Base-by-base conservation (phyloP, 2,888 invertebrate genomes). In the Ceraclea dissimilis region DNA sequence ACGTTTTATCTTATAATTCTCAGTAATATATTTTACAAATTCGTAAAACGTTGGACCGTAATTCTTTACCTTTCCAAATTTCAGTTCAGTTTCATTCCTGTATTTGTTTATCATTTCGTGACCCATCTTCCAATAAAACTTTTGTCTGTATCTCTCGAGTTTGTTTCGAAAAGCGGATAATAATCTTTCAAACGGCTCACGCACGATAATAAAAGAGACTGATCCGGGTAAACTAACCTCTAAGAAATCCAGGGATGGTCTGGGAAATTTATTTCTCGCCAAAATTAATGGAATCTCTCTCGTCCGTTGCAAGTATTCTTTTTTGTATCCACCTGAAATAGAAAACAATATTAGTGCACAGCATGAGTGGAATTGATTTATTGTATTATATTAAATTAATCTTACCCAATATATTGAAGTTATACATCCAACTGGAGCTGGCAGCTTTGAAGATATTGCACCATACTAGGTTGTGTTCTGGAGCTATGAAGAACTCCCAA, bases 371-470 rank as follows among this genome's bases (percentile, higher is more conserved):
- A n/a, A 39, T 39, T 46, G 17, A 18, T 19, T 5, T 19, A 46
- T 46, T 46, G 8, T 16, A 19, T 46, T 8, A 46, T 39, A 13
- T 16, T 8, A 13, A 16, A 39, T 6, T 8, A 19, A 46, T 19
- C 68, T 74, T 74, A 73, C 86, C 86, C 59, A 88, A 76, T 65
- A 86, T 78, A 70, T 88, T 86, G 67, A 88, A 86, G 70, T 86
- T 86, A 69, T 87, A 86, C 73, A 88, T 79, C 88, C 88, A 88
- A 8, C 84, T 86, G n/a, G 87, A 86, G 64, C 88, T 88, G 20
- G 85, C 85, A 33, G 85, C 85, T 74, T 86, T 86, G 67, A 86
- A 86, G 62, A 86, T 80, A 67, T 86, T 86, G 67, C 86, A 86
- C 86, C 86, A 86, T 48, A 86, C 83, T 47, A 87, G 71, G 65